A percentile compares a stretch with the other conserved stretches of the same genome.
These are phyloP conservation scores for Actias luna DNA, from an alignment of 2,888 invertebrate genomes.

Conservation along the genomic window DNA sequence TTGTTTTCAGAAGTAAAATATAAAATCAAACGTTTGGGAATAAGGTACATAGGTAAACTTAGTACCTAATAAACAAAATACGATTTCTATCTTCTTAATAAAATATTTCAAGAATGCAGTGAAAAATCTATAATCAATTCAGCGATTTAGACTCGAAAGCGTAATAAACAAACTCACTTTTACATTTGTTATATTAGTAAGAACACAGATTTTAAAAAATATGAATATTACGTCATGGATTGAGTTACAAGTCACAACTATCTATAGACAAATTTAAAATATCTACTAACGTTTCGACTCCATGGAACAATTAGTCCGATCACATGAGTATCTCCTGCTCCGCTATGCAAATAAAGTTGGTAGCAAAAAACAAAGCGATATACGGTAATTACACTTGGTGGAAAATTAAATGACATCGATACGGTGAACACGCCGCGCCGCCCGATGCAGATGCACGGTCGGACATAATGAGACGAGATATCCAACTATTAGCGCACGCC, in stretches of 20 bases:
- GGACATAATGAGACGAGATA: constrained; percentile 72
- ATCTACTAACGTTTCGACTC: constrained; percentile 36
- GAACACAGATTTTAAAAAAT: no score
- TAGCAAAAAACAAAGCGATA: constrained; percentile 80
- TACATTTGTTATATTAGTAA: no score
- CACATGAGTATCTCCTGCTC: constrained; percentile 57
- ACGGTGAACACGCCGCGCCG: constrained; percentile 60
- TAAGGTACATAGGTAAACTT: no score
- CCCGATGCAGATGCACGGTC: constrained; percentile 54
- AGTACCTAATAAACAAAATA: no score
- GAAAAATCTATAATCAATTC: no score
- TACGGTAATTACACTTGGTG: constrained; percentile 78
- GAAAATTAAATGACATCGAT: constrained; percentile 80
- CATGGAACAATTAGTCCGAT: constrained; percentile 39
- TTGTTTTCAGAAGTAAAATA: no score
- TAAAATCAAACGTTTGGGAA: no score
- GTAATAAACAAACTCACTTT: no score
- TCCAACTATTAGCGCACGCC: constrained; percentile 58
- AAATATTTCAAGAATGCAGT: no score
- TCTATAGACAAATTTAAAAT: not conserved
- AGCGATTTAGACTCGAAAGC: no score
- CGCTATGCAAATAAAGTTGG: constrained; percentile 80
- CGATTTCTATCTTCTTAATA: no score
- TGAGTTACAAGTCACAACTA: not conserved
- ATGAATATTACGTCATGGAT: no score